Conservation (phyloP, 2,797 vertebrate species). For the Phoxinus dragarum region DNA sequence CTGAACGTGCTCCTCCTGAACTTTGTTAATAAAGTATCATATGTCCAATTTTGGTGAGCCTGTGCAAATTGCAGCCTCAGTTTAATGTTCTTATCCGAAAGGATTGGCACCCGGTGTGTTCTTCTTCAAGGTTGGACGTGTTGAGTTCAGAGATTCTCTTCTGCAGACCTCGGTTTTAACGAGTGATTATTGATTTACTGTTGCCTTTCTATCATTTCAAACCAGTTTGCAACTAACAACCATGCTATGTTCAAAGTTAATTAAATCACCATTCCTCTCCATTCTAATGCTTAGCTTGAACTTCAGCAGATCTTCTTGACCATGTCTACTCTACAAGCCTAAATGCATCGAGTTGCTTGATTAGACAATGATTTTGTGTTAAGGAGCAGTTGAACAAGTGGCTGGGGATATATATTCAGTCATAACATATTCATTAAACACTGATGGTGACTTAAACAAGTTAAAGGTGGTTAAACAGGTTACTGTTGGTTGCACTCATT, state of each 20-base stretch:
- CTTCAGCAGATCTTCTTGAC: background rate
- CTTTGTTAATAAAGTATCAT: too few relatives aligned
- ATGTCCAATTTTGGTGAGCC: background rate
- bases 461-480: constrained; percentile 1
- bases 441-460: background rate
- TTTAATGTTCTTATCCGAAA: background rate
- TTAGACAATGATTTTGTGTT: background rate
- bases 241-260: background rate
- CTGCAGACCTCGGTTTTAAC: background rate
- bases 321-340: background rate
- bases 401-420: background rate
- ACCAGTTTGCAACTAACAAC: background rate
- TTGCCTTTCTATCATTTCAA: background rate
- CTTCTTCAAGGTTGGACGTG: background rate
- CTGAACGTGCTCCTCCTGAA: too few relatives aligned
- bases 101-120: background rate
- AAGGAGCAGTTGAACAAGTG: background rate
- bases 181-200: background rate
- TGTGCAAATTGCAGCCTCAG: background rate
- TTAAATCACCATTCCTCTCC: background rate
- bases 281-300: background rate
- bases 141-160: background rate
- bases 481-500: constrained; percentile 2
- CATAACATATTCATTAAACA: background rate
- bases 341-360: background rate